Conservation (phyloP, 2,888 invertebrate species). For the Chalcis sispes region DNA sequence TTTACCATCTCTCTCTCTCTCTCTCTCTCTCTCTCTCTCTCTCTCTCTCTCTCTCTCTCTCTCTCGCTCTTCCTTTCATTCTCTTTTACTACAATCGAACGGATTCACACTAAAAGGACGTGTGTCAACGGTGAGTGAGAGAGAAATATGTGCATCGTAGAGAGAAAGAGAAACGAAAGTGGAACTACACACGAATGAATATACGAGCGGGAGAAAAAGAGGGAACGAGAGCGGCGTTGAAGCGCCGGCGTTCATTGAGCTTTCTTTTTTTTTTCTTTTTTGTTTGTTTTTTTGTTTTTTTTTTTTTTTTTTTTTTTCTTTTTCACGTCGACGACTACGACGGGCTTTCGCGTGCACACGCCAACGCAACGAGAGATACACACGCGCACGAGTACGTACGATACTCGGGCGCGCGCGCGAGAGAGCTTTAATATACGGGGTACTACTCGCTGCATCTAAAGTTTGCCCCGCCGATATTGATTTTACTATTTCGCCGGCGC, state of each 20-base stretch:
- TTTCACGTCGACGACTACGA: too few species aligned
- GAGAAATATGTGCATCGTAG: conserved; percentile 26
- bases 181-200: conserved; percentile 41
- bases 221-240: conserved; percentile 60
- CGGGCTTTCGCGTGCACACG: background rate
- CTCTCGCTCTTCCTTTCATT: too few species aligned
- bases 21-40: too few species aligned
- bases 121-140: conserved; percentile 18
- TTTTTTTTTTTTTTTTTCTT: too few species aligned
- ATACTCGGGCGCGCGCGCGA: background rate
- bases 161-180: conserved; percentile 49
- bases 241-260: conserved; percentile 74
- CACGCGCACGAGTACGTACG: background rate
- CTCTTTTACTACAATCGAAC: conserved; percentile 29
- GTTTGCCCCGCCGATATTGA: conserved; percentile 39
- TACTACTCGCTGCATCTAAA: background rate
- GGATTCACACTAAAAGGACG: conserved; percentile 29
- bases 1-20: conserved; percentile 5
- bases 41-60: too few species aligned
- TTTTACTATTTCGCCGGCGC: conserved; percentile 33
- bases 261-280: conserved; percentile 14
- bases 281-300: too few species aligned
- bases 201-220: conserved; percentile 30
- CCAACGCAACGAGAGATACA: background rate
- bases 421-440: background rate